Base-by-base conservation (phyloP, 1,140 invertebrate species). In the Microplitis demolitor region DNA sequence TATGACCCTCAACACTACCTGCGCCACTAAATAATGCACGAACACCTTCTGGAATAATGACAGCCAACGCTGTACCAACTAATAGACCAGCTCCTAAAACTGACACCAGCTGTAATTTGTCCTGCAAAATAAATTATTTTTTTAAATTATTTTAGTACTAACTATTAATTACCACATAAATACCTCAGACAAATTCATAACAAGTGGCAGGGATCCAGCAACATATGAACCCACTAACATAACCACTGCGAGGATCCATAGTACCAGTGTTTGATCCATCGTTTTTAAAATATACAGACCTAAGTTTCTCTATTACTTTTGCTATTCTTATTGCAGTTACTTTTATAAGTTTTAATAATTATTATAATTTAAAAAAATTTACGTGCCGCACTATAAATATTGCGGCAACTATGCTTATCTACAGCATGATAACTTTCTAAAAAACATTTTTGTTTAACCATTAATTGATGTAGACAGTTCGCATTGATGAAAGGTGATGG, bases 1-100 rank as follows among this genome's bases (percentile, higher is more conserved):
- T 73, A 2, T 35, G 54, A n/a, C 70, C 64, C 39, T 74, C 37
- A 66, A n/a, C 77, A 31, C 35, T 63, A 53, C 31, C 56, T 71
- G 80, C 80, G 33, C 76, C 87, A 39, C 78, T 87, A 76, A 92
- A 91, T 35, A 99, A 87, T 3, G 96, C 93, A 75, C 97, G 90
- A 35, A 99, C 94, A 45, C 98, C 98, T 89, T 99, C 98, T 0
- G 98, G 98, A 79, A 99, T 99, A 60, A 99, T 99, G 0, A 99
- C 97, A 71, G 96, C 94, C 62, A 99, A 85, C 0, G 98, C 97
- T 69, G 98, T 99, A 3, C 98, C 98, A 54, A 99, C 96, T n/a
- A 99, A 88, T 6, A 99, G 89, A 33, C 98, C 98, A 61, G 98
- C 97, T 61, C 98, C 98, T 60, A 99, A 91, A 39, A 99, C 93